phyloP scores from a whole-genome alignment of 2,888 invertebrate species.

The Ectemnius lituratus region DNA sequence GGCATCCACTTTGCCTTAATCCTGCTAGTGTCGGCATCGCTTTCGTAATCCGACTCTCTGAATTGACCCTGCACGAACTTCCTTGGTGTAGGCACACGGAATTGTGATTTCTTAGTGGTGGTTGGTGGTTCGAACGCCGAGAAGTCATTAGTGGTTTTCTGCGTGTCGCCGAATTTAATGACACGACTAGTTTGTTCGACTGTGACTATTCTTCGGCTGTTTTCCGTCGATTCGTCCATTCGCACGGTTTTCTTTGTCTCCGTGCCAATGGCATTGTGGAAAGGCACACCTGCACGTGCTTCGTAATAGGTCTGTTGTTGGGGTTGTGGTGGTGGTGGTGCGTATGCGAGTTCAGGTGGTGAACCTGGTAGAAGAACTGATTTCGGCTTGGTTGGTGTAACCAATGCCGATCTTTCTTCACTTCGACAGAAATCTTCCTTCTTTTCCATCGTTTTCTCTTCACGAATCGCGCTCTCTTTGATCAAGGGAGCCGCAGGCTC shows the following conservation, averaged over 20 bases:
- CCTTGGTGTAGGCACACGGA: conserved; percentile 80
- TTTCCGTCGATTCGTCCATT: conserved; percentile 85
- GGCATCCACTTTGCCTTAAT: conserved; percentile 85
- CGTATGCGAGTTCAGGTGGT: conserved; percentile 81
- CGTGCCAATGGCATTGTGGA: conserved; percentile 83
- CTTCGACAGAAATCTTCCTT: conserved; percentile 30
- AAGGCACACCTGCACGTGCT: conserved; percentile 80
- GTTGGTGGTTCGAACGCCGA: conserved; percentile 30
- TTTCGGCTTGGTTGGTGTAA: conserved; percentile 64
- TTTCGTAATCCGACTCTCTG: conserved; percentile 85
- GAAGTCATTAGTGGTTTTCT: conserved; percentile 42
- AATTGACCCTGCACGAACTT: conserved; percentile 84
- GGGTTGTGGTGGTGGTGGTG: conserved; percentile 68
- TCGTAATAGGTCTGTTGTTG: conserved; percentile 79
- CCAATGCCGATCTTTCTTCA: conserved; percentile 44
- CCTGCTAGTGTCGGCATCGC: conserved; percentile 82
- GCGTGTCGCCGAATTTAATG: conserved; percentile 82
- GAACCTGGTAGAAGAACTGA: conserved; percentile 80
- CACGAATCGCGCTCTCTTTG: conserved; percentile 61
- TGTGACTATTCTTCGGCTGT: conserved; percentile 82
- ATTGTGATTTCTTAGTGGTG: conserved; percentile 50
- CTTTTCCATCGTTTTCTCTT: conserved; percentile 45
- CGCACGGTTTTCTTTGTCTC: conserved; percentile 85
- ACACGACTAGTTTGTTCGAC: conserved; percentile 85
- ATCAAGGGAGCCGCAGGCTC: conserved; percentile 77